Evolutionary conservation across 2,113 vertebrate genomes (phyloP), one percentile per base, ranked within the genome.

Genomic region (Trematomus loennbergii): DNA sequence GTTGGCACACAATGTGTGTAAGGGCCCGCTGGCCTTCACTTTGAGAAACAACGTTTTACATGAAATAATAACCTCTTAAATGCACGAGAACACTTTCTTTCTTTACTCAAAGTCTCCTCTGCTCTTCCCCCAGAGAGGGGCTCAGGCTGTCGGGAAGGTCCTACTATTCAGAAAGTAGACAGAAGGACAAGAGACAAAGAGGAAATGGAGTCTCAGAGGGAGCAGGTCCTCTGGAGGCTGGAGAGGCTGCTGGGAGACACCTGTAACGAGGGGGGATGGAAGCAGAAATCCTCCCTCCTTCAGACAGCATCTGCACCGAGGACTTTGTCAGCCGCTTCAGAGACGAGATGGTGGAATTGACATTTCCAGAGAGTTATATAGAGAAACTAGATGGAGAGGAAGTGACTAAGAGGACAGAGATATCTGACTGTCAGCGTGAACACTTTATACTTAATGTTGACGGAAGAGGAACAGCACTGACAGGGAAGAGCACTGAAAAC

Each of bases 281-380:
- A 20, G 81, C 40, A 65, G 83, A 83, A 61, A n/a, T 49, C 2
- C 6, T 0, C 0, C 88, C 88, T 67, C 92, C 81, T 43, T 92
- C 91, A 48, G 95, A 95, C 66, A 95, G 95, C 61, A 36, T 96
- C 78, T 88, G 94, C 87, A 96, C 96, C 0, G 95, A 97, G 75
- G 96, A 97, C 83, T 95, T 96, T 0, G 89, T 86, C 18, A 57
- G 75, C 17, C 69, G 88, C 22, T 96, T 96, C 86, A 61, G 25
- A 18, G 92, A 95, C 11, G 89, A 89, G 54, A 93, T 94, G 93
- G 87, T 94, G 2, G 94, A 95, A 4, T 33, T 92, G 0, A 9
- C 76, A 8, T 62, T 82, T 5, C 57, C 73, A 33, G 72, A 53
- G n/a, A 54, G 52, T 53, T 40, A 78, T 29, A 0, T 18, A 43